Conservation (phyloP, 2,888 invertebrate genomes). For the Brachyptera putata region DNA sequence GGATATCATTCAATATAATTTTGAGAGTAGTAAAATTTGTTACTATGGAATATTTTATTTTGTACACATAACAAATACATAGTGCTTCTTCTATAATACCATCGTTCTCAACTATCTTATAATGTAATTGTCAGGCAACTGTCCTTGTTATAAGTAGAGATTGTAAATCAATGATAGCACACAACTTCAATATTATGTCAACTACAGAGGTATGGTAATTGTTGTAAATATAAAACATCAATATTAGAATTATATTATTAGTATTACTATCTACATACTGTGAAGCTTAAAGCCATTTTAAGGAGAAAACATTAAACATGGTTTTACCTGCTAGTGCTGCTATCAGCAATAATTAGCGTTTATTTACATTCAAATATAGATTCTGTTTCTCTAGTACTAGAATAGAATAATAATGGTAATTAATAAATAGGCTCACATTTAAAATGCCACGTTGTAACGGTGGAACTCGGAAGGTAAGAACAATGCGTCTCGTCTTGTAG, state of each 20-base stretch:
- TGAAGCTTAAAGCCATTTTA: slow-evolving; percentile 4
- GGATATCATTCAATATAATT: too few relatives aligned
- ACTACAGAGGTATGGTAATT: slow-evolving; percentile 6
- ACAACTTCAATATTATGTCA: slow-evolving; percentile 3
- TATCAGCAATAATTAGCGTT: neutral
- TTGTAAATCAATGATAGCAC: neutral
- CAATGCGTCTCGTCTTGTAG: too few relatives aligned
- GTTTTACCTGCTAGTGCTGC: neutral
- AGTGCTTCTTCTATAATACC: neutral
- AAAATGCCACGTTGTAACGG: slow-evolving; percentile 22
- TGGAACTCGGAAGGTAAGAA: slow-evolving; percentile 7
- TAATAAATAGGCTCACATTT: slow-evolving; percentile 32
- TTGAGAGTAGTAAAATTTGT: too few relatives aligned
- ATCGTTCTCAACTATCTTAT: neutral
- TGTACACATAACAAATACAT: slow-evolving; percentile 28
- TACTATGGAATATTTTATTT: slow-evolving; percentile 24
- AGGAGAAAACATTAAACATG: slow-evolving; percentile 6
- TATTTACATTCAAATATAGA: slow-evolving; percentile 32
- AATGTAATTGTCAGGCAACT: slow-evolving; percentile 7
- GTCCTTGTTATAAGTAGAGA: neutral
- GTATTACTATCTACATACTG: neutral
- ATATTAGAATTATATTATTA: neutral
- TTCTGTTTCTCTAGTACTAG: slow-evolving; percentile 25
- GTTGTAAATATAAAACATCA: slow-evolving; percentile 12
- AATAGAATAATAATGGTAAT: slow-evolving; percentile 26